Evolutionary conservation across 2,113 vertebrate genomes (phyloP).

Genomic region (Grammomys surdaster): DNA sequence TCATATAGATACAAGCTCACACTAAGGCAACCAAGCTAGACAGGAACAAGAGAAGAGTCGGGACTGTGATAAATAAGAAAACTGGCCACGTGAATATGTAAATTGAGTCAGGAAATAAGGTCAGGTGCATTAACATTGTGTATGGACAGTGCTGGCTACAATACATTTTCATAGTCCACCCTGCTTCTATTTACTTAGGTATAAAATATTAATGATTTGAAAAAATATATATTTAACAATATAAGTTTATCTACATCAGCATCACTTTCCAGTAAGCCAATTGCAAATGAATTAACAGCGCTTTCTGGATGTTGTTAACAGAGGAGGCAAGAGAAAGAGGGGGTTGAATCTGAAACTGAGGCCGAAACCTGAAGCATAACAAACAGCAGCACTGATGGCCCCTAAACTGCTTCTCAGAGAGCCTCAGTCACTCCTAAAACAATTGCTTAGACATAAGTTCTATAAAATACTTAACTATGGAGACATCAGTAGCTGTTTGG

Average conservation of each 20-base stretch:
- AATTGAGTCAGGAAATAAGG: neutral
- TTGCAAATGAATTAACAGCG: neutral
- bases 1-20: neutral
- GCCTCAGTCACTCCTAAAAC: neutral
- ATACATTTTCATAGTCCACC: neutral
- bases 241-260: neutral
- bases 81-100: neutral
- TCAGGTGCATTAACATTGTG: neutral
- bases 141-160: neutral
- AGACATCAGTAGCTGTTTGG: neutral
- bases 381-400: neutral
- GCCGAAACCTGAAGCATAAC: neutral
- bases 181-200: neutral
- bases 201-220: slow-evolving; percentile 8
- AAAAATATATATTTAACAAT: neutral
- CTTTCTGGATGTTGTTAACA: neutral
- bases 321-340: neutral
- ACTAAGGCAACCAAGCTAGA: neutral
- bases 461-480: neutral
- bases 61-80: neutral
- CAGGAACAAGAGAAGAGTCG: neutral
- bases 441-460: neutral
- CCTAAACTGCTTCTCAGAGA: neutral
- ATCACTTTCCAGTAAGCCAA: neutral
- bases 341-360: neutral